Conservation (phyloP, 30 jellyfish, hydroid and myxozoan species). For the Cassiopea andromeda region DNA sequence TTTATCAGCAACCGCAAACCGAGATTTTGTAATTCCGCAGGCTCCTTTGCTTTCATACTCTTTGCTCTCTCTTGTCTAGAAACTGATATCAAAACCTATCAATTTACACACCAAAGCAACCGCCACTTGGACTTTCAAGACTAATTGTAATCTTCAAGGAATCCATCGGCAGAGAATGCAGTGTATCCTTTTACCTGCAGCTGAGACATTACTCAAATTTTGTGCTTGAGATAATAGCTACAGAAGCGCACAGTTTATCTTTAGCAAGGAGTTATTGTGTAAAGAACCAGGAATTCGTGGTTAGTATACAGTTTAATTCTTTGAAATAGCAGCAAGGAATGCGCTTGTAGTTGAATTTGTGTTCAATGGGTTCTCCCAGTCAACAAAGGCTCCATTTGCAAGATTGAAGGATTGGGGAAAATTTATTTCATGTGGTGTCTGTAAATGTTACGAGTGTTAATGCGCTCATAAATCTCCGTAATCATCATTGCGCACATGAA, state of each 20-base stretch:
- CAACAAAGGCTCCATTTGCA: too few species aligned
- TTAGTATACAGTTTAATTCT: background rate
- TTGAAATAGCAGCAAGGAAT: too few species aligned
- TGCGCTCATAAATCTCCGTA: too few species aligned
- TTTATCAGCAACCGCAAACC: conserved; percentile 25
- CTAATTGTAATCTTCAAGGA: conserved; percentile 2
- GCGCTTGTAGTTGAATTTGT: too few species aligned
- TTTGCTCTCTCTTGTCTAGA: conserved; percentile 18
- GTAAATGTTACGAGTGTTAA: too few species aligned
- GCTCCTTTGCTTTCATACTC: background rate
- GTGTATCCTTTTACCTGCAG: background rate
- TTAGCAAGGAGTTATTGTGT: background rate
- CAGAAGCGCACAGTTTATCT: background rate
- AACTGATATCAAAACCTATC: conserved; percentile 11
- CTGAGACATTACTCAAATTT: background rate
- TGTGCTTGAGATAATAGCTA: background rate
- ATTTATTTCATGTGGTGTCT: too few species aligned
- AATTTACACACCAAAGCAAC: background rate
- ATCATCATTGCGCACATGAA: too few species aligned
- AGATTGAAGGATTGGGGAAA: too few species aligned
- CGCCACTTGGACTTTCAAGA: background rate
- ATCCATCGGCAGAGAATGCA: background rate
- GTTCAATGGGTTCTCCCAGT: too few species aligned
- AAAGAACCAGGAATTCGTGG: background rate
- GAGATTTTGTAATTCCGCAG: conserved; percentile 28